Conservation (phyloP, 2,113 vertebrate species). For the Tricholaema leucomelas region DNA sequence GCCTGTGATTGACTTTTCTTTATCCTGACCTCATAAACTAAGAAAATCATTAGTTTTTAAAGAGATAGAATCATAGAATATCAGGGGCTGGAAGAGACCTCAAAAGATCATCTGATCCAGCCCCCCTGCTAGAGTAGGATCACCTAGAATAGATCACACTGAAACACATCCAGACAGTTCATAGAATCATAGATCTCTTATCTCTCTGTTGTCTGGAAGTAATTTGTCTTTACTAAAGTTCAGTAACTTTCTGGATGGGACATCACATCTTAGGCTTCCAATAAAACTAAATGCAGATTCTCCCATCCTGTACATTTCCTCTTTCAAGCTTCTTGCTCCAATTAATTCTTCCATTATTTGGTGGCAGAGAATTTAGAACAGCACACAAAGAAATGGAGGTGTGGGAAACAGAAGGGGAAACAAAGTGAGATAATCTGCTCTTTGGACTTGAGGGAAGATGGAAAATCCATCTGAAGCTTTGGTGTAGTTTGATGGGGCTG, state of each 20-base stretch:
- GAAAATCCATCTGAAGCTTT: background rate
- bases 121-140: no score
- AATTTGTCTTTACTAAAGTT: background rate
- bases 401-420: background rate
- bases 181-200: no score
- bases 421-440: background rate
- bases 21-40: background rate
- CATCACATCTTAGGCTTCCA: background rate
- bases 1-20: background rate
- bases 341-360: background rate
- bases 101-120: no score
- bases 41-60: background rate
- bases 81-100: no score
- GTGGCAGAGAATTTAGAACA: background rate
- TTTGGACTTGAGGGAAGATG: background rate
- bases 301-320: background rate
- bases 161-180: no score
- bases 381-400: background rate
- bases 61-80: no score
- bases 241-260: background rate
- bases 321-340: background rate
- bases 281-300: background rate
- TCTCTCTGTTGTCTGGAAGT: background rate
- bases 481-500: background rate
- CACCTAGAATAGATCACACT: no score